phyloP scores from a whole-genome alignment of 2,113 vertebrate species.

The Mola mola region DNA sequence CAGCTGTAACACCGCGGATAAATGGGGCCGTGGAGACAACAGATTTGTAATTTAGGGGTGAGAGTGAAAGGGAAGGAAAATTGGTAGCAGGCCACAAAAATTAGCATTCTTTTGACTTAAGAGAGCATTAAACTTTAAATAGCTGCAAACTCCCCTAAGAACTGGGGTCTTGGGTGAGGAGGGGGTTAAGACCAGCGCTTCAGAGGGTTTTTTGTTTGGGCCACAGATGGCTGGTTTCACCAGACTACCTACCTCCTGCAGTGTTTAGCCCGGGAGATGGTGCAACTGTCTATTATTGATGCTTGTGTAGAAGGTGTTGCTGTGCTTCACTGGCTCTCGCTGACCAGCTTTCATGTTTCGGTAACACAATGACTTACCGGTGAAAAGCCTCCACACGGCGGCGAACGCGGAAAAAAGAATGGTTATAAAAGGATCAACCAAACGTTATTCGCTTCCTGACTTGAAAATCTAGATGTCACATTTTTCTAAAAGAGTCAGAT shows the following conservation, averaged over 20 bases:
- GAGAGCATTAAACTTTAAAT: constrained; percentile 81
- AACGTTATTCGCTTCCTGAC: too few species aligned
- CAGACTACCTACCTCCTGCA: constrained; percentile 57
- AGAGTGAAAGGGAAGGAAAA: constrained; percentile 75
- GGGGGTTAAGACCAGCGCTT: constrained; percentile 62
- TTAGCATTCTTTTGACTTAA: constrained; percentile 82
- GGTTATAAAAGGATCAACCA: too few species aligned
- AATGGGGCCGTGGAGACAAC: constrained; percentile 79
- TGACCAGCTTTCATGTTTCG: constrained; percentile 59
- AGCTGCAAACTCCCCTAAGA: constrained; percentile 74
- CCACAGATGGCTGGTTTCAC: constrained; percentile 66
- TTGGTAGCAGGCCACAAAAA: constrained; percentile 82
- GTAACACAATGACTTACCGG: neutral
- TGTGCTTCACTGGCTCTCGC: constrained; percentile 46
- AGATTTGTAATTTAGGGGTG: constrained; percentile 81
- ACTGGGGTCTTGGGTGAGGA: constrained; percentile 46
- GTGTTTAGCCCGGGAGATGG: constrained; percentile 58
- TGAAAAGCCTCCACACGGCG: constrained; percentile 4
- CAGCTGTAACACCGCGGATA: constrained; percentile 79
- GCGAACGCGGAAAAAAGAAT: too few species aligned
- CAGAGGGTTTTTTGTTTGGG: constrained; percentile 66
- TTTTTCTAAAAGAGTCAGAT: too few species aligned
- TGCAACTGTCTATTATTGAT: constrained; percentile 75
- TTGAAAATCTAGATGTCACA: too few species aligned
- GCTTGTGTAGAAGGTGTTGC: constrained; percentile 58